Percentiles rank a stretch among this genome's conserved stretches.
Evolutionary conservation across 2,113 vertebrate species (phyloP).

Genomic region (Gobio gobio): DNA sequence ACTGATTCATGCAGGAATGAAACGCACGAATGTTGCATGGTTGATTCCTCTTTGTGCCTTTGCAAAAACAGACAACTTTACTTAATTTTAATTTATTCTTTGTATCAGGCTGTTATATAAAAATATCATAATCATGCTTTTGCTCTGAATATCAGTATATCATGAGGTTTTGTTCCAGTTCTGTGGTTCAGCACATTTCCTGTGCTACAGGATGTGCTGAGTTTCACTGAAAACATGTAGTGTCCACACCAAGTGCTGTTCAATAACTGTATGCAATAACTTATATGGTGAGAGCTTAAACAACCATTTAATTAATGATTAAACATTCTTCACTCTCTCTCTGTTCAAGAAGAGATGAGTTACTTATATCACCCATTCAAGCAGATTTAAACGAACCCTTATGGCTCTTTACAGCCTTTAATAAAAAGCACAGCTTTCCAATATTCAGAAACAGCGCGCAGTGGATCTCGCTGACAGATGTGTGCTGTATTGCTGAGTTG

Average conservation of each 20-base stretch:
- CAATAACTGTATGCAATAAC: background rate
- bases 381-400: constrained; percentile 8
- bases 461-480: background rate
- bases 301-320: constrained; percentile 1
- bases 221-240: background rate
- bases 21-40: background rate
- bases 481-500: background rate
- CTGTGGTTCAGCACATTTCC: background rate
- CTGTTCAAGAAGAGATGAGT: background rate
- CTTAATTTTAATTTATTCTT: background rate
- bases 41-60: background rate
- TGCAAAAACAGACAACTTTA: background rate
- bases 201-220: background rate
- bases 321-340: background rate
- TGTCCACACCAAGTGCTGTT: background rate
- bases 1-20: background rate
- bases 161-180: background rate
- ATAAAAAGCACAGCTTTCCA: background rate
- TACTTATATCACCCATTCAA: background rate
- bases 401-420: constrained; percentile 13
- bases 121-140: background rate
- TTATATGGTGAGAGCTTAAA: constrained; percentile 14
- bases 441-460: background rate
- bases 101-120: background rate
- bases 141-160: background rate